A percentile compares a stretch with the other conserved stretches of the same genome.
Evolutionary conservation across 2,888 invertebrate genomes (phyloP).

Genomic region (Drosophila atripex): DNA sequence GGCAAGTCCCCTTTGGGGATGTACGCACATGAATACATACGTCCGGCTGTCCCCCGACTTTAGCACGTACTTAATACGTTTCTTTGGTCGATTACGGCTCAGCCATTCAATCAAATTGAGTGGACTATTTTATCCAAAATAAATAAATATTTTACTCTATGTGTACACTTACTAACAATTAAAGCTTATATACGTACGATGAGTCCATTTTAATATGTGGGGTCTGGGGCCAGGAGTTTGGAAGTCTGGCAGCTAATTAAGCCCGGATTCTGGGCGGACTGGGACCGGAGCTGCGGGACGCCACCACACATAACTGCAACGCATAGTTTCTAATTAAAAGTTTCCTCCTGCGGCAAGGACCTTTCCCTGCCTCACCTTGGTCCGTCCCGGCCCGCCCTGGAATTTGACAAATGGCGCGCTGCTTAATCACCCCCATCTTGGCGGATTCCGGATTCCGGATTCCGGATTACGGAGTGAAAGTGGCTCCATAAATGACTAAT

Average conservation of each 20-base stretch:
- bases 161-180: conserved; percentile 21
- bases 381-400: neutral
- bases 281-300: neutral
- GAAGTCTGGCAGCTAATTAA: conserved; percentile 7
- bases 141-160: conserved; percentile 27
- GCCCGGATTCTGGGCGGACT: neutral
- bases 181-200: neutral
- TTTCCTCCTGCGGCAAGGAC: conserved; percentile 30
- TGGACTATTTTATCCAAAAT: conserved; percentile 6
- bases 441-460: neutral
- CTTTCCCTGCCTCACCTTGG: neutral
- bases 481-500: conserved; percentile 22
- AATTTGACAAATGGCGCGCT: conserved; percentile 52
- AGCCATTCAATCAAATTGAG: conserved; percentile 31
- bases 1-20: too few species aligned
- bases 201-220: neutral
- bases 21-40: too few species aligned
- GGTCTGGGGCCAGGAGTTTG: neutral
- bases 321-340: conserved; percentile 65
- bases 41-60: neutral
- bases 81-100: neutral
- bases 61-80: conserved; percentile 9
- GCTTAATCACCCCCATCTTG: conserved; percentile 24
- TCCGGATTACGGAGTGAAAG: neutral
- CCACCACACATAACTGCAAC: conserved; percentile 41